Evolutionary conservation across 2,113 vertebrate species (phyloP), one percentile per base, ranked within the genome.

Genomic region (Hemicordylus capensis): DNA sequence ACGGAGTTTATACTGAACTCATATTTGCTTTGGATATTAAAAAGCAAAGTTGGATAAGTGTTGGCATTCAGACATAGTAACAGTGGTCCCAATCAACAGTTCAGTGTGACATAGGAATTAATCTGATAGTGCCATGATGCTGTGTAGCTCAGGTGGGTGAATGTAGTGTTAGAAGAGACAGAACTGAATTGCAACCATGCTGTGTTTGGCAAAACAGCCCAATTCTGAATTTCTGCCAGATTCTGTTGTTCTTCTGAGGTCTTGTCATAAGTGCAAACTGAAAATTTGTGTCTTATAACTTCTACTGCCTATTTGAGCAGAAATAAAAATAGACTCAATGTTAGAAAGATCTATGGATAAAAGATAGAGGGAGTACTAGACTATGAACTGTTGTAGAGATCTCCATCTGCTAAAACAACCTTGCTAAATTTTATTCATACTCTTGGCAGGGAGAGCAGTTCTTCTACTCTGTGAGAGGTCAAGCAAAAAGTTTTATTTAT

Each of bases 131-230:
- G 79, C 78, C 51, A 51, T 69, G 88, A 89, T 88, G 80, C 89
- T 0, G 0, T 46, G 39, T 81, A 84, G 22, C 46, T 90, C 0
- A 78, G 89, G 87, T 90, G 84, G 42, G 12, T 85, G 39, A 85
- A 87, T 90, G 89, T 89, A 90, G 83, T 93, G 91, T 90, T 94
- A 92, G 90, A 93, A 89, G 80, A 90, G 89, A 89, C 87, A 89
- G 6, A 82, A 63, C 19, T 78, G 83, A 91, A 86, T 90, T 76
- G 75, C 82, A 3, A 87, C 86, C 78, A 37, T 79, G 84, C 90
- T 91, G 73, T 86, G 56, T 90, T 93, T 89, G 90, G 89, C 70
- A 83, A 87, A 79, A 46, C 77, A 87, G 76, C 74, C 81, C 37
- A 48, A 0, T 86, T 89, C 83, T 2, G 19, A 64, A 67, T 19